Base-by-base conservation (phyloP, 2,797 vertebrate species). In the Ctenopoma kingsleyae region DNA sequence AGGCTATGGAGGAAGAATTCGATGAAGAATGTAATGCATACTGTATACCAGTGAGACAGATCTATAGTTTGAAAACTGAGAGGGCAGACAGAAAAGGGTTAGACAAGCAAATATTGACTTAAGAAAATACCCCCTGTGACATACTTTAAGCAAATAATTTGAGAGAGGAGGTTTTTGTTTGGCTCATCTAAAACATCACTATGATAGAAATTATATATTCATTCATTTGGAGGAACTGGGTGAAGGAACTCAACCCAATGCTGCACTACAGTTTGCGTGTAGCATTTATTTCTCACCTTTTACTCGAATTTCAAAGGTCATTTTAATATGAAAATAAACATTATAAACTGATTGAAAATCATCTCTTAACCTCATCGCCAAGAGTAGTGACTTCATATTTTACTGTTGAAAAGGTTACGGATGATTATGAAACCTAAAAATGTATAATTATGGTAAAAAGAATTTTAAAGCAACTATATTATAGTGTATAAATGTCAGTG, bases 11-110 rank as follows among this genome's bases (percentile, higher is more conserved):
- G 80, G 85, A 89, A 74, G 84, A 85, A 80, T 83, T 81, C 67
- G 40, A 87, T 88, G 88, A 81, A 78, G 83, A 91, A 81, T 90
- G 78, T 89, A 88, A 84, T 88, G 78, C 82, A 84, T 80, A 81
- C 70, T 80, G 67, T 84, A 74, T 55, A 75, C 76, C 83, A 74
- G 76, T 79, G 69, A 82, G 85, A 68, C 57, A 11, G 75, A 87
- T 87, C 83, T 62, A 87, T 85, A 79, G 83, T 82, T 76, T 87
- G 81, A 81, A 92, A 89, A 84, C 73, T 1, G 47, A 89, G 88
- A 87, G 76, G 80, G 25, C 79, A 63, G 67, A 47, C 64, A 71
- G 63, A 66, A 60, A 78, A 78, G 69, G 73, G 49, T 79, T 67
- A 66, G 81, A 84, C 71, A 73, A 86, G 78, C 71, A 54, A 67